These are phyloP conservation scores for Zophobas morio DNA, from an alignment of 1,140 invertebrate genomes.

Conservation along the genomic window DNA sequence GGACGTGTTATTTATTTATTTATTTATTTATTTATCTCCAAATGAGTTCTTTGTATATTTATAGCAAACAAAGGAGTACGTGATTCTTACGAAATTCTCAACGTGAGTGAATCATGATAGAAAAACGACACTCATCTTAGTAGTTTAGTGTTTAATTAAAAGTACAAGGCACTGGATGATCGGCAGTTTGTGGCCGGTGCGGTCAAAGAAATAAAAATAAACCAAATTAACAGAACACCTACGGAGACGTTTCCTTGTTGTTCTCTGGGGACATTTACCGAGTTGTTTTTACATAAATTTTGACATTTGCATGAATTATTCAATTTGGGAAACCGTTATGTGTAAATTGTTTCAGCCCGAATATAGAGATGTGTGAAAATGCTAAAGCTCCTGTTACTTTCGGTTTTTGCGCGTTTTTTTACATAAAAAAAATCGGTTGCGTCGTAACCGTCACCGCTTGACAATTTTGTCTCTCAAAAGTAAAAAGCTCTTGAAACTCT, in stretches of 20 bases:
- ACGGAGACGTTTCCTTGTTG: background rate
- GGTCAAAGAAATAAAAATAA: background rate
- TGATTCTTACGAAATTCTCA: background rate
- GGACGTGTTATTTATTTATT: conserved; percentile 36
- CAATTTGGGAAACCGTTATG: too few species aligned
- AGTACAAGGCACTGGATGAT: background rate
- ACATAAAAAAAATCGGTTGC: too few species aligned
- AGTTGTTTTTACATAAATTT: background rate
- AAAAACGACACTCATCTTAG: too few species aligned
- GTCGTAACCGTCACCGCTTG: too few species aligned
- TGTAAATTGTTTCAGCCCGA: too few species aligned
- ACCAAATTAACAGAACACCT: background rate
- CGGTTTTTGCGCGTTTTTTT: too few species aligned
- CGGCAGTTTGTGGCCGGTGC: background rate
- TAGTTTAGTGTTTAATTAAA: background rate
- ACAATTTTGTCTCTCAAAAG: too few species aligned
- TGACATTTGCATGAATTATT: background rate
- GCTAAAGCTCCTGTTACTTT: too few species aligned
- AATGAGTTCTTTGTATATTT: conserved; percentile 40
- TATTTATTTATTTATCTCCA: conserved; percentile 40
- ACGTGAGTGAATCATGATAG: too few species aligned
- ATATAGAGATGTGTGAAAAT: too few species aligned
- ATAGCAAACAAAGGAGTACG: background rate
- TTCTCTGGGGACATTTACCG: conserved; percentile 10
- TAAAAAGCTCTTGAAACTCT: too few species aligned